phyloP scores from a whole-genome alignment of 2,888 invertebrate species.

The Dynastes hyllus region DNA sequence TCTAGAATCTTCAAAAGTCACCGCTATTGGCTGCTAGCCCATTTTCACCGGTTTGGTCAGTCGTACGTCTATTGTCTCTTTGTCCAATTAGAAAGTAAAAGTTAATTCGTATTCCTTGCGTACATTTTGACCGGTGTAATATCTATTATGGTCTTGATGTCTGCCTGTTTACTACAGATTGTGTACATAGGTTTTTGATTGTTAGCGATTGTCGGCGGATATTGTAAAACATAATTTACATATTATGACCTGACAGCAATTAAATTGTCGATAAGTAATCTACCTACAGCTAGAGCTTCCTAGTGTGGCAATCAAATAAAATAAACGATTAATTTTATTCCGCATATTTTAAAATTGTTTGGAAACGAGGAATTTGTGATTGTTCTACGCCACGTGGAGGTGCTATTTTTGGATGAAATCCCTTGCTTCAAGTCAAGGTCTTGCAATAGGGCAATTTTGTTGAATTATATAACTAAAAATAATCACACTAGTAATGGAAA shows the following conservation, averaged over 20 bases:
- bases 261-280: not conserved
- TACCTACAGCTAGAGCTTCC: not conserved
- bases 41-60: slow-evolving; percentile 8
- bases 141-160: not conserved
- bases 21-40: not conserved
- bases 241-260: not conserved
- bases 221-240: slow-evolving; percentile 13
- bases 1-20: no score
- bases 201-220: not conserved
- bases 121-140: not conserved
- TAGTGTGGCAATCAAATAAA: not conserved
- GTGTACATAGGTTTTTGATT: not conserved
- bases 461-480: no score
- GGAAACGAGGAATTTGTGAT: no score
- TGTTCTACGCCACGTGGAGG: no score
- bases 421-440: no score
- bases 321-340: not conserved
- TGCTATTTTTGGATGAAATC: no score
- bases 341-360: no score
- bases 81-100: slow-evolving; percentile 16
- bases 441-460: no score
- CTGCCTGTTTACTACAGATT: no score
- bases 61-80: not conserved
- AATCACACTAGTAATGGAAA: no score
- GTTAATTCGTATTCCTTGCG: not conserved